Conservation (phyloP, 2,888 invertebrate genomes). For the Rhagonycha lutea region DNA sequence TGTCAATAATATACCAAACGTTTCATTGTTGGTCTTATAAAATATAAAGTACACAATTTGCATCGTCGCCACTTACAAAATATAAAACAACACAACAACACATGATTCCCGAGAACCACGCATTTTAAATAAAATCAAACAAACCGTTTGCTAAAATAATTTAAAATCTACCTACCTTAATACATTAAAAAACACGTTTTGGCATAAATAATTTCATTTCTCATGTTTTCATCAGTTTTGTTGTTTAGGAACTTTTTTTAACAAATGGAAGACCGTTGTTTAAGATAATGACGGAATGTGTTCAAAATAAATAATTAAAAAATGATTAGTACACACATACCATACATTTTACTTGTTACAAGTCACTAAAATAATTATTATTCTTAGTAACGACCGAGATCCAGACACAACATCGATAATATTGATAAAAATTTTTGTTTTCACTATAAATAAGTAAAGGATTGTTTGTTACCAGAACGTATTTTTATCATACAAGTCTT, state of each 20-base stretch:
- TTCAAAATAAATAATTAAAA: conserved; percentile 37
- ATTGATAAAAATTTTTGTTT: conserved; percentile 36
- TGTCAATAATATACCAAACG: conserved; percentile 37
- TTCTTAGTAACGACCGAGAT: conserved; percentile 36
- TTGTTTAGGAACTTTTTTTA: conserved; percentile 45
- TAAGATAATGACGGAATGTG: conserved; percentile 37
- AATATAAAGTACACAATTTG: conserved; percentile 3
- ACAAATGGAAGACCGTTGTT: conserved; percentile 47
- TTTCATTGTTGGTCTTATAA: conserved; percentile 8
- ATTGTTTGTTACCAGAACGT: conserved; percentile 21
- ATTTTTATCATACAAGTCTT: conserved; percentile 5
- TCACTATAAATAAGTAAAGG: not conserved
- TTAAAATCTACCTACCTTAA: conserved; percentile 13
- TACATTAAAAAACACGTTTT: conserved; percentile 21
- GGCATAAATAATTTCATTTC: conserved; percentile 24
- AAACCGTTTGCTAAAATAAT: not conserved
- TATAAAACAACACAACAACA: not conserved
- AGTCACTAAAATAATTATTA: conserved; percentile 25
- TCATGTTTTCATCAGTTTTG: not conserved
- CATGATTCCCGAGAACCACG: not conserved
- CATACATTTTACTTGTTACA: conserved; percentile 27
- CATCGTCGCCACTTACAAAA: not conserved
- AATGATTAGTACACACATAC: conserved; percentile 27
- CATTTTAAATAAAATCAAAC: not conserved
- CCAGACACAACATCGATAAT: conserved; percentile 37